A percentile compares a stretch with the other conserved stretches of the same genome.
phyloP scores from a whole-genome alignment of 2,888 invertebrate genomes.

The Zygothrica quintamaculata region DNA sequence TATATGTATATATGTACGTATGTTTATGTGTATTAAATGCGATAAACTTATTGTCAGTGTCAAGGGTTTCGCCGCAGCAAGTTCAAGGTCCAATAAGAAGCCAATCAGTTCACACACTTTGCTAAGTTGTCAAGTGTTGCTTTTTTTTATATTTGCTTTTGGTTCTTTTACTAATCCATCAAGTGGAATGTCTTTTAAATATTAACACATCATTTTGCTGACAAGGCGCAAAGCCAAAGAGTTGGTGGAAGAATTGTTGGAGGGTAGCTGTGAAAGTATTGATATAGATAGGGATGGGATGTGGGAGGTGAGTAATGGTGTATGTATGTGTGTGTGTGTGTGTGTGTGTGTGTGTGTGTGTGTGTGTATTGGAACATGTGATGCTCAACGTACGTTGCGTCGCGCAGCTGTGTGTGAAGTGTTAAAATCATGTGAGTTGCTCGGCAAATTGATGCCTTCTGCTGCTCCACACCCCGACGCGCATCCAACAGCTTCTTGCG shows the following conservation, averaged over 20 bases:
- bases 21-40: no score
- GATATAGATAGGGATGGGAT: no score
- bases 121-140: slow-evolving; percentile 17
- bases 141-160: slow-evolving; percentile 6
- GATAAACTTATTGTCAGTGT: no score
- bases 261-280: not conserved
- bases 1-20: not conserved
- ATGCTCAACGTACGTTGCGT: slow-evolving; percentile 56
- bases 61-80: not conserved
- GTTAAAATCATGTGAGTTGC: slow-evolving; percentile 58
- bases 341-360: no score
- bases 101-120: no score
- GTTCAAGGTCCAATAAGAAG: not conserved
- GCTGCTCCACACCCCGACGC: no score
- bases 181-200: slow-evolving; percentile 38
- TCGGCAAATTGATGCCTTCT: slow-evolving; percentile 7
- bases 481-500: not conserved
- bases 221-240: slow-evolving; percentile 59
- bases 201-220: slow-evolving; percentile 74
- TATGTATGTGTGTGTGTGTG: no score
- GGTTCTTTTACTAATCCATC: slow-evolving; percentile 2
- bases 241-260: no score
- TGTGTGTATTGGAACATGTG: slow-evolving; percentile 59
- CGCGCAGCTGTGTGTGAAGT: slow-evolving; percentile 47
- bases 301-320: not conserved